Evolutionary conservation across 2,797 vertebrate species (phyloP).

Genomic region (Jordanella pulchra): DNA sequence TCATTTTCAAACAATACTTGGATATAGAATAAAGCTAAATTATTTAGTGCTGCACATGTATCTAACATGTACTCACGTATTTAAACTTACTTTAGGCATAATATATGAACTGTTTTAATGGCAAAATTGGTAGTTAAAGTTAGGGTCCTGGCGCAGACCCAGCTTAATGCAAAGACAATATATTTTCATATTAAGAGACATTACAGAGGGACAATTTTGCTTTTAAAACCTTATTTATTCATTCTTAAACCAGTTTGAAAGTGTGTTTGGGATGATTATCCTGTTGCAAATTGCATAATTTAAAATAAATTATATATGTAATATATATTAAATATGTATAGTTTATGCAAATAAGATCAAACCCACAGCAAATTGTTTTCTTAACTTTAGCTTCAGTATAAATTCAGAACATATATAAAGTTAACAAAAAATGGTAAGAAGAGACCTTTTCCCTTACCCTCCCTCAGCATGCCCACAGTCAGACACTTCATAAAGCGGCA

Average conservation of each 20-base stretch:
- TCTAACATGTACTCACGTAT: not conserved
- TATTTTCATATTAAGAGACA: not conserved
- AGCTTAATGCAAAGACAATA: not conserved
- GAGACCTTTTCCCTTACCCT: slow-evolving; percentile 89
- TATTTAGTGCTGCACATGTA: not conserved
- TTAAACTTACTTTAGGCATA: not conserved
- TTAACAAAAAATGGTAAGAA: slow-evolving; percentile 65
- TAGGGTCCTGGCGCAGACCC: not conserved
- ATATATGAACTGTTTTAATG: not conserved
- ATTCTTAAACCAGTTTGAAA: not conserved
- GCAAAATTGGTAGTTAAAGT: not conserved
- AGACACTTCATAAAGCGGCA: slow-evolving; percentile 99
- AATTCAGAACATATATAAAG: slow-evolving; percentile 9
- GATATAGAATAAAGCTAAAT: not conserved
- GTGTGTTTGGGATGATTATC: not conserved
- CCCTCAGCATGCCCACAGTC: slow-evolving; percentile 99
- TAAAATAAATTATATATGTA: no score
- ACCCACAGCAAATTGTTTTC: not conserved
- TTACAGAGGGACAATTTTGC: not conserved
- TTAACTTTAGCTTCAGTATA: not conserved
- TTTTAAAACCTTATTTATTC: not conserved
- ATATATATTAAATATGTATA: no score
- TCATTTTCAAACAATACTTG: not conserved
- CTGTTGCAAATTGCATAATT: not conserved
- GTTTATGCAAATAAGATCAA: not conserved